Percentiles rank a stretch among this genome's conserved stretches.
Evolutionary conservation across 2,797 vertebrate species (phyloP).

Genomic region (Arctocebus calabarensis): DNA sequence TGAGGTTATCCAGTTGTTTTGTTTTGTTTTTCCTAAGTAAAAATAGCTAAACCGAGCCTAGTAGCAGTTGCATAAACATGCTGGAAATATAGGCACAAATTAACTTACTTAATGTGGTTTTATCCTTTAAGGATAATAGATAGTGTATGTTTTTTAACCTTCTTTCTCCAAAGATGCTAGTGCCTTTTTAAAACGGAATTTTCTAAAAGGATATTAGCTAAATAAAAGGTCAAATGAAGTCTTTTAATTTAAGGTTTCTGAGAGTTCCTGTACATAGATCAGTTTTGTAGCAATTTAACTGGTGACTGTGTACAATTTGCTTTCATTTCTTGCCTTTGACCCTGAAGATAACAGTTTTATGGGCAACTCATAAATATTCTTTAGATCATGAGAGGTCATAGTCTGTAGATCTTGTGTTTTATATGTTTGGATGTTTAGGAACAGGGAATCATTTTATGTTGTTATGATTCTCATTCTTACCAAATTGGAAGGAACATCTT

Average conservation of each 20-base stretch:
- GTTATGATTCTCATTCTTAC: slow-evolving; percentile 23
- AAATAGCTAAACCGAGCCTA: neutral
- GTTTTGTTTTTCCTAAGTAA: neutral
- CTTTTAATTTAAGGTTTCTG: neutral
- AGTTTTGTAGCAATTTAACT: neutral
- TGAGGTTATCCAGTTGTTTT: neutral
- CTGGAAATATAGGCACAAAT: neutral
- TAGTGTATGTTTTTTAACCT: neutral
- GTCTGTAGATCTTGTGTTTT: neutral
- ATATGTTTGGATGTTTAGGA: neutral
- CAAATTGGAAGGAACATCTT: slow-evolving; percentile 1
- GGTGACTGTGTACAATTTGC: neutral
- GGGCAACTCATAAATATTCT: neutral
- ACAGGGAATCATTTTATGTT: neutral
- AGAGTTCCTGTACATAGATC: neutral
- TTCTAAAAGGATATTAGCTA: neutral
- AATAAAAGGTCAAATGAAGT: neutral
- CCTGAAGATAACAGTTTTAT: neutral
- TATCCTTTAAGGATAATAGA: slow-evolving; percentile 4
- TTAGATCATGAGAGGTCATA: neutral
- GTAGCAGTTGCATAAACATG: slow-evolving; percentile 9
- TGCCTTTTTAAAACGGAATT: neutral
- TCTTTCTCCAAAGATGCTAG: neutral
- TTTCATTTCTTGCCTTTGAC: neutral
- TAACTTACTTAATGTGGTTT: neutral